A percentile compares a stretch with the other conserved stretches of the same genome.
Evolutionary conservation across 2,797 vertebrate genomes (phyloP).

Genomic region (Lacerta viridis): DNA sequence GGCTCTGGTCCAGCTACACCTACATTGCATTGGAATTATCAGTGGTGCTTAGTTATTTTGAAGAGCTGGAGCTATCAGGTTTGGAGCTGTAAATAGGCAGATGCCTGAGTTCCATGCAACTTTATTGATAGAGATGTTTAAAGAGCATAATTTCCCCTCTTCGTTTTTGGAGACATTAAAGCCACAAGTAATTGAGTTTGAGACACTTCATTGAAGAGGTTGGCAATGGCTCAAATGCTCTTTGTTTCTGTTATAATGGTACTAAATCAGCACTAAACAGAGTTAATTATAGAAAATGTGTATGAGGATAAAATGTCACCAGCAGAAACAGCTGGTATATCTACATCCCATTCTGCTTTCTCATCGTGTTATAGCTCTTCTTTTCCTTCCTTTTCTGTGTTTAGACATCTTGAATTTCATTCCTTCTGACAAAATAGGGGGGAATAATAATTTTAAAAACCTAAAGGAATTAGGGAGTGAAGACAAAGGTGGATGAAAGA

Average conservation of each 20-base stretch:
- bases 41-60: background rate
- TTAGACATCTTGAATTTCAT: slow-evolving; percentile 33
- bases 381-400: slow-evolving; percentile 4
- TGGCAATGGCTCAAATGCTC: slow-evolving; percentile 44
- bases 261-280: slow-evolving; percentile 45
- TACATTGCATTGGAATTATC: background rate
- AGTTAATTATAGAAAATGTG: slow-evolving; percentile 35
- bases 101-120: background rate
- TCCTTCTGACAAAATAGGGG: slow-evolving; percentile 46
- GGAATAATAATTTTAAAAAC: background rate
- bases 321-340: slow-evolving; percentile 42
- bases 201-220: slow-evolving; percentile 35
- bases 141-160: slow-evolving; percentile 13
- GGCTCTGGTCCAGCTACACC: background rate
- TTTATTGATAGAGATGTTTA: slow-evolving; percentile 30
- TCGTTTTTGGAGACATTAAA: slow-evolving; percentile 15
- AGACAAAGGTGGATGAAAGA: background rate
- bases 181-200: slow-evolving; percentile 5
- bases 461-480: background rate
- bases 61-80: background rate
- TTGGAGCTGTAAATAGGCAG: background rate
- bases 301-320: slow-evolving; percentile 20
- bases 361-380: slow-evolving; percentile 17
- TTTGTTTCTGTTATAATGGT: slow-evolving; percentile 47
- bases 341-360: background rate